These are phyloP conservation scores for Alces alces DNA, from an alignment of 2,113 vertebrate genomes.

Conservation along the genomic window DNA sequence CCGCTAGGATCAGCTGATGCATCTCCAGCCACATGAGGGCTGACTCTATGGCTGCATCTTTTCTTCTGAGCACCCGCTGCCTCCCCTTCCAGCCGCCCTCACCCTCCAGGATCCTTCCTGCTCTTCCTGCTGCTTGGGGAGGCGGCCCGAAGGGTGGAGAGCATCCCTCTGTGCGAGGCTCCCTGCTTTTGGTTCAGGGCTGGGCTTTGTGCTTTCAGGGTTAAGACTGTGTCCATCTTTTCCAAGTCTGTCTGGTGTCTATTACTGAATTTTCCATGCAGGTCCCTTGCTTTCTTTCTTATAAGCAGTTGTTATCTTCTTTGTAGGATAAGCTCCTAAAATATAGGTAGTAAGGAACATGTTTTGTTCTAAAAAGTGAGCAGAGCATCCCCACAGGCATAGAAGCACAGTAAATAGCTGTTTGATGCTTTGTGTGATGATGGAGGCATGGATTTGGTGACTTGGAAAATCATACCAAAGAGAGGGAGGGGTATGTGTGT, in stretches of 20 bases:
- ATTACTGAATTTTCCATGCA: neutral
- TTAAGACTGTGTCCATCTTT: neutral
- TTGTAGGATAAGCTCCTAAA: slow-evolving; percentile 44
- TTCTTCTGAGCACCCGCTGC: fast-evolving
- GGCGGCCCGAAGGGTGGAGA: neutral
- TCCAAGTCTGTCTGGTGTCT: neutral
- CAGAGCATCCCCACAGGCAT: neutral
- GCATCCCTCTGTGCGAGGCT: neutral
- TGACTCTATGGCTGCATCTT: neutral
- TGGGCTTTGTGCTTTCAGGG: neutral
- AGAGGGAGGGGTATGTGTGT: neutral
- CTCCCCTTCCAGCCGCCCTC: neutral
- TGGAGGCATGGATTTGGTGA: neutral
- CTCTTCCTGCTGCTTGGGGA: neutral
- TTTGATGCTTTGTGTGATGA: neutral
- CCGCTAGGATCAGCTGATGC: fast-evolving
- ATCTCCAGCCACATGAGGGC: fast-evolving
- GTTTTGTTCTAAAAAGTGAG: slow-evolving; percentile 47
- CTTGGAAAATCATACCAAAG: neutral
- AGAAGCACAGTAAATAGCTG: neutral
- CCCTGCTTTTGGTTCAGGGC: neutral
- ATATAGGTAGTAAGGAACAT: neutral
- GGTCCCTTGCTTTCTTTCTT: slow-evolving; percentile 19
- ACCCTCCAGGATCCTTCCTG: fast-evolving
- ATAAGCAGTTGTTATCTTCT: slow-evolving; percentile 29